phyloP scores from a whole-genome alignment of 2,113 vertebrate genomes.

The Apeltes quadracus region DNA sequence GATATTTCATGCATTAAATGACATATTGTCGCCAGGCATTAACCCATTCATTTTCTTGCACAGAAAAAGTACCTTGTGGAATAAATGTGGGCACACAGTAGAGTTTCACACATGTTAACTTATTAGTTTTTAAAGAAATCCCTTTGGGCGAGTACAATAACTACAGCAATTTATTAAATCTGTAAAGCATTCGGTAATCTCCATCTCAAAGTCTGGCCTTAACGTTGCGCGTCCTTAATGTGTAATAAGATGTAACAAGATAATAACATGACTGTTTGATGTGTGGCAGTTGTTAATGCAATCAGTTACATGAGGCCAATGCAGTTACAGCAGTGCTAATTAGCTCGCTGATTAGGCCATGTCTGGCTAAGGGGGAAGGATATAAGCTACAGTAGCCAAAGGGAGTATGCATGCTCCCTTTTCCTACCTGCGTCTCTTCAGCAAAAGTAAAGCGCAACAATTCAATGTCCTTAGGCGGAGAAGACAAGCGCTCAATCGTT shows the following conservation, averaged over 20 bases:
- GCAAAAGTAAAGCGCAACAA: constrained; percentile 11
- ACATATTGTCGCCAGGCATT: background rate
- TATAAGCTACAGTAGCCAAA: constrained; percentile 49
- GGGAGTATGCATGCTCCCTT: constrained; percentile 30
- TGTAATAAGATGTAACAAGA: constrained; percentile 64
- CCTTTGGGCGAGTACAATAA: constrained; percentile 17
- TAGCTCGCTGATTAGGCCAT: constrained; percentile 69
- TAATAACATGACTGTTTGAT: constrained; percentile 70
- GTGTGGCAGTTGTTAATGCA: constrained; percentile 72
- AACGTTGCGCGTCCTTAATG: constrained; percentile 57
- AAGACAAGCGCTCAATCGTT: constrained; percentile 26
- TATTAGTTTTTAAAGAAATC: constrained; percentile 6
- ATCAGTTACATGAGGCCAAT: constrained; percentile 70
- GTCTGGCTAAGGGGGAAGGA: constrained; percentile 60
- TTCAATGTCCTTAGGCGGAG: constrained; percentile 39
- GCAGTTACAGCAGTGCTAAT: constrained; percentile 68
- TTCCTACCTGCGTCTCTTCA: background rate
- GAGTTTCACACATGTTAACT: constrained; percentile 34
- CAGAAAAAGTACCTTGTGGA: background rate
- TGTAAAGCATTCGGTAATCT: constrained; percentile 33
- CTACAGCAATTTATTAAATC: constrained; percentile 37
- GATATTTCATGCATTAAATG: background rate
- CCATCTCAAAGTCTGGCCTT: constrained; percentile 39
- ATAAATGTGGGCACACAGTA: constrained; percentile 16
- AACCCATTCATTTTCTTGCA: background rate